Percentiles rank a stretch among this genome's conserved stretches.
phyloP scores from a whole-genome alignment of 2,113 vertebrate species.

The Rhinolophus ferrumequinum region DNA sequence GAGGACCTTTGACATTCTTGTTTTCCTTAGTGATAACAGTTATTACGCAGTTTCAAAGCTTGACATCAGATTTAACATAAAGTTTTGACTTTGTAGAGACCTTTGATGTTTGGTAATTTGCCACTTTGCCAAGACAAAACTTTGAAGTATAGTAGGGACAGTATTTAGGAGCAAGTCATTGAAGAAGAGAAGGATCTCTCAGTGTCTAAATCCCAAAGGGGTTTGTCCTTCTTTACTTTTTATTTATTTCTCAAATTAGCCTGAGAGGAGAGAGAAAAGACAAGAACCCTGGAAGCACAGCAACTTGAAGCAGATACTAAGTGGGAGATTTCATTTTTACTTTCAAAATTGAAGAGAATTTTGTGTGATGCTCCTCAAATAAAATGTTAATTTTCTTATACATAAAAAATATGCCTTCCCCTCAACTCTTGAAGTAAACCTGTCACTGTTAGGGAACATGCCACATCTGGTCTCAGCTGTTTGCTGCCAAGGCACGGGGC shows the following conservation, averaged over 20 bases:
- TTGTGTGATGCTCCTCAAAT: not conserved
- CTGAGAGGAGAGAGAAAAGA: not conserved
- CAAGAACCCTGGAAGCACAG: not conserved
- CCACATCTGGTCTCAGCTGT: not conserved
- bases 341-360: not conserved
- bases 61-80: conserved; percentile 2
- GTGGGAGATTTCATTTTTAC: not conserved
- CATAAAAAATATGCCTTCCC: not conserved
- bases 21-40: not conserved
- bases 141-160: not conserved
- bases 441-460: not conserved
- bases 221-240: not conserved
- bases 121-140: not conserved
- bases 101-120: not conserved
- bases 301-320: not conserved
- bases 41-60: not conserved
- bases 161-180: not conserved
- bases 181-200: not conserved
- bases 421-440: not conserved
- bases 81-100: not conserved
- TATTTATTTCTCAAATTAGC: not conserved
- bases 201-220: not conserved
- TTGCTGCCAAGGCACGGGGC: not conserved
- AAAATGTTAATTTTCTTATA: not conserved
- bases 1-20: not conserved